phyloP scores from a whole-genome alignment of 2,888 invertebrate genomes.

The Rhagonycha lutea region DNA sequence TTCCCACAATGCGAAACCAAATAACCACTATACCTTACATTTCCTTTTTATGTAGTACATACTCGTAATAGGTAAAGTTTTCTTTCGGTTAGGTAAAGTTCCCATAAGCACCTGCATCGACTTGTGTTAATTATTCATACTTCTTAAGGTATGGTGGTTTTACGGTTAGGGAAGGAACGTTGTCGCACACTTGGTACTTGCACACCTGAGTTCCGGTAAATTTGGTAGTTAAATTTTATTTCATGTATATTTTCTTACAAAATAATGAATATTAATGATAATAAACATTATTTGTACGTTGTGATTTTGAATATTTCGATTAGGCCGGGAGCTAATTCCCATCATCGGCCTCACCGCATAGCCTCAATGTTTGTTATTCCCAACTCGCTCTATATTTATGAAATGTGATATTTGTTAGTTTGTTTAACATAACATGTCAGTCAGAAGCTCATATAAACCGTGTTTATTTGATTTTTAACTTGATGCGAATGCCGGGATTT shows the following conservation, averaged over 20 bases:
- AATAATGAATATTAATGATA: neutral
- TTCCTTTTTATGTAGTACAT: conserved; percentile 13
- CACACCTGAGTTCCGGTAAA: conserved; percentile 29
- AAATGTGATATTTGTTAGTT: conserved; percentile 48
- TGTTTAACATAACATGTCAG: conserved; percentile 46
- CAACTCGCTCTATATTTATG: conserved; percentile 41
- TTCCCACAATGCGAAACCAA: conserved; percentile 17
- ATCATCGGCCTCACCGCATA: conserved; percentile 25
- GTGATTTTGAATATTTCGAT: neutral
- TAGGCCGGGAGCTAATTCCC: neutral
- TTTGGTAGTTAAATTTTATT: conserved; percentile 1
- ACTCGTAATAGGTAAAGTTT: neutral
- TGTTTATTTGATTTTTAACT: conserved; percentile 31
- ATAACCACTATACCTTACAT: conserved; percentile 6
- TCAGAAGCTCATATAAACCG: conserved; percentile 37
- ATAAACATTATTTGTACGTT: neutral
- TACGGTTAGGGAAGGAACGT: conserved; percentile 5
- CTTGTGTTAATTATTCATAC: conserved; percentile 23
- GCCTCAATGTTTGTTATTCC: conserved; percentile 45
- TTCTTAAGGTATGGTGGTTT: conserved; percentile 9
- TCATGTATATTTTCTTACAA: neutral
- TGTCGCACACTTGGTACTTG: conserved; percentile 8
- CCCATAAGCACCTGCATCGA: conserved; percentile 28
- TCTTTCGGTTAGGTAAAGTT: conserved; percentile 6
- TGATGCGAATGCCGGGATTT: conserved; percentile 15